Conservation (phyloP, 2,888 invertebrate species). For the Synanthedon formicaeformis region DNA sequence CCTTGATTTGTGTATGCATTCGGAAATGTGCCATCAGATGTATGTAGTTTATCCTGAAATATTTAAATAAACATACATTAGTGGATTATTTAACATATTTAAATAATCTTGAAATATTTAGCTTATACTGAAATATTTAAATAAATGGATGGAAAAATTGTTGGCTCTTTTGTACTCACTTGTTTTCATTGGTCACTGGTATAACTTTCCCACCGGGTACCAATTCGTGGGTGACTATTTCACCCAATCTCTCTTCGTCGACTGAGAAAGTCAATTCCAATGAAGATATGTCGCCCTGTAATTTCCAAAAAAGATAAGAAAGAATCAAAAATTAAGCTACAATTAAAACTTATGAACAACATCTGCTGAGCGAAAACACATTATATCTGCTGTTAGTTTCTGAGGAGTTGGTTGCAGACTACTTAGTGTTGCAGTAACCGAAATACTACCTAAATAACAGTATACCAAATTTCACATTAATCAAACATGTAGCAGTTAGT, state of each 20-base stretch:
- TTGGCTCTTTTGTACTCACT: constrained; percentile 63
- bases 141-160: not conserved
- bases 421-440: too few species aligned
- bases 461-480: too few species aligned
- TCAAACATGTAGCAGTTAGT: too few species aligned
- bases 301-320: constrained; percentile 3
- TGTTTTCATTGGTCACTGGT: constrained; percentile 96
- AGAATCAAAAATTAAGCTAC: too few species aligned
- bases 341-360: too few species aligned
- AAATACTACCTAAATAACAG: too few species aligned
- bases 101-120: too few species aligned
- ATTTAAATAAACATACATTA: not conserved
- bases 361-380: too few species aligned
- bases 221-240: constrained; percentile 93
- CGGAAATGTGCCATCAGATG: constrained; percentile 98
- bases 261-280: constrained; percentile 96
- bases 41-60: constrained; percentile 92
- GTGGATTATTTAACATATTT: too few species aligned
- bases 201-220: constrained; percentile 94
- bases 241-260: constrained; percentile 94
- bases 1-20: constrained; percentile 97
- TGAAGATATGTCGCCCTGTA: constrained; percentile 87
- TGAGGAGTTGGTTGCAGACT: too few species aligned
- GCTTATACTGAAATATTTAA: not conserved
- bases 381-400: too few species aligned